Conservation (phyloP, 64 coral and sea anemone species). For the Montipora efflorescens region DNA sequence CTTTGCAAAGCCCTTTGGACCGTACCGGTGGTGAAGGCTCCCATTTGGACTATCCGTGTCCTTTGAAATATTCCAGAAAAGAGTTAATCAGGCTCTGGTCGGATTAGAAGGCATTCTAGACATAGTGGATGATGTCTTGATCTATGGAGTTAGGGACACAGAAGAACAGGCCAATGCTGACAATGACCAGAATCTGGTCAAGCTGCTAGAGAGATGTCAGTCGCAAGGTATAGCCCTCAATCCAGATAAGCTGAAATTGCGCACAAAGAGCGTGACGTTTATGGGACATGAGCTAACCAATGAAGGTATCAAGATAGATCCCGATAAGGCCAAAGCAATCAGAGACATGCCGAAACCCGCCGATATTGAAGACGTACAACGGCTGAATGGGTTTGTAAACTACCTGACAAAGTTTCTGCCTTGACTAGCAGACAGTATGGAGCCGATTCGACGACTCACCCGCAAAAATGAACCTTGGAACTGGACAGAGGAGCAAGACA, state of each 20-base stretch:
- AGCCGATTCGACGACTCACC: background rate
- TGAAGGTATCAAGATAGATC: slow-evolving; percentile 2
- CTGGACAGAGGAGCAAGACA: background rate
- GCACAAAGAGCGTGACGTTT: background rate
- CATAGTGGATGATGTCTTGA: slow-evolving; percentile 29
- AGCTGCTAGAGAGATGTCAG: slow-evolving; percentile 22
- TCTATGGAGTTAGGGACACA: slow-evolving; percentile 34
- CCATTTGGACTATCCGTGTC: slow-evolving; percentile 46
- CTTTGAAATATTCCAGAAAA: slow-evolving; percentile 57
- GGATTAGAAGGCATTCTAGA: slow-evolving; percentile 5
- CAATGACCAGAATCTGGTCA: background rate
- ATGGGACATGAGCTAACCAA: slow-evolving; percentile 26
- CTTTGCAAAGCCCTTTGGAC: slow-evolving; percentile 31
- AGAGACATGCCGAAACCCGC: background rate
- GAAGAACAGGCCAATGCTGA: slow-evolving; percentile 20
- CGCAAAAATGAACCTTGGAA: background rate
- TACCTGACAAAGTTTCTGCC: background rate
- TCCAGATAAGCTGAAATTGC: slow-evolving; percentile 5
- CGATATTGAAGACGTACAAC: background rate
- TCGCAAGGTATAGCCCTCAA: slow-evolving; percentile 31
- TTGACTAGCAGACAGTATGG: background rate
- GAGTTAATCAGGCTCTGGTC: slow-evolving; percentile 16
- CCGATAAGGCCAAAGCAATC: background rate
- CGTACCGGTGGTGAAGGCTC: slow-evolving; percentile 37
- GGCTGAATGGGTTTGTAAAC: background rate